A percentile compares a stretch with the other conserved stretches of the same genome.
These are phyloP conservation scores for Apodemia mormo DNA, from an alignment of 2,888 invertebrate species.

Conservation along the genomic window DNA sequence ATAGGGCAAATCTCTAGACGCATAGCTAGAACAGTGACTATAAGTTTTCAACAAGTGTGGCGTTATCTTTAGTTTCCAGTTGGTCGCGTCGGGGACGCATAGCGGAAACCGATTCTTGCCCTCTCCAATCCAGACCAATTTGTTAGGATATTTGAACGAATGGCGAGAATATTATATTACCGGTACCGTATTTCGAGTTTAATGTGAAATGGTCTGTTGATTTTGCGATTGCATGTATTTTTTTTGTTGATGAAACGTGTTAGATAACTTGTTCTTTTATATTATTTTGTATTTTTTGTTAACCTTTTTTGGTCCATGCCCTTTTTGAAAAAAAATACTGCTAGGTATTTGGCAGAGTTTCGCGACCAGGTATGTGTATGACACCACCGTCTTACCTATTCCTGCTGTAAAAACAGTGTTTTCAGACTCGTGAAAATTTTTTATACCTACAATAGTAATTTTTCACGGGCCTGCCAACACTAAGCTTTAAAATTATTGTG, in stretches of 20 bases:
- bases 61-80: constrained; percentile 45
- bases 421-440: no score
- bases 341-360: no score
- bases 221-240: not conserved
- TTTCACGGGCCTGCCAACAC: no score
- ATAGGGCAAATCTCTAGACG: constrained; percentile 16
- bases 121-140: constrained; percentile 40
- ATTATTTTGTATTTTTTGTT: no score
- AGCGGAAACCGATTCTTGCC: constrained; percentile 34
- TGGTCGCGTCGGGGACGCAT: constrained; percentile 38
- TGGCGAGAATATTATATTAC: constrained; percentile 14
- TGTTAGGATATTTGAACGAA: constrained; percentile 29
- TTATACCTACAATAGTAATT: no score
- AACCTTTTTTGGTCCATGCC: no score
- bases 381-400: no score
- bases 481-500: no score
- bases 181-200: not conserved
- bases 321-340: no score
- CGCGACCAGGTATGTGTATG: no score
- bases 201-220: not conserved
- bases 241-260: not conserved
- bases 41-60: constrained; percentile 37
- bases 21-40: constrained; percentile 29
- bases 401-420: no score
- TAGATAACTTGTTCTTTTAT: not conserved